Evolutionary conservation across 1,140 invertebrate genomes (phyloP).

Genomic region (Drosophila lowei): DNA sequence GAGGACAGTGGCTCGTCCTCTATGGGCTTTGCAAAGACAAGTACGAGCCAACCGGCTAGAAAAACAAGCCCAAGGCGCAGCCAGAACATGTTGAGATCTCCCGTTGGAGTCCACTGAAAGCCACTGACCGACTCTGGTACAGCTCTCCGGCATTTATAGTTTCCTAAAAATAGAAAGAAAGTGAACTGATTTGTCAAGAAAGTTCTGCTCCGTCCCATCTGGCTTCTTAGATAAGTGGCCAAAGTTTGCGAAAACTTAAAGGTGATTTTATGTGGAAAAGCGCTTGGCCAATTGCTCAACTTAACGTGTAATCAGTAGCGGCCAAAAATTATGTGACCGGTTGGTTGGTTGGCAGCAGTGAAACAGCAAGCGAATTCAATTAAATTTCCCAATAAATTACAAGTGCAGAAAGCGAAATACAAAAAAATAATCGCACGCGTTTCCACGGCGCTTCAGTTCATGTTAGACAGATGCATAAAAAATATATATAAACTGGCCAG

Average conservation of each 20-base stretch:
- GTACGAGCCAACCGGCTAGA: background rate
- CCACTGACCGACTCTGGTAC: background rate
- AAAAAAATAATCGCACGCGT: slow-evolving; percentile 37
- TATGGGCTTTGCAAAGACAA: background rate
- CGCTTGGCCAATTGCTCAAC: slow-evolving; percentile 37
- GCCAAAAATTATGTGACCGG: slow-evolving; percentile 59
- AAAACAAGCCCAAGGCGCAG: background rate
- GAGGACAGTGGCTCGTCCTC: background rate
- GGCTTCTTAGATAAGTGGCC: slow-evolving; percentile 7
- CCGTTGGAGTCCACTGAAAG: background rate
- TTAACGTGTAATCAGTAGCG: slow-evolving; percentile 51
- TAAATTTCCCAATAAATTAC: slow-evolving; percentile 78
- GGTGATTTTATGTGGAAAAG: slow-evolving; percentile 1
- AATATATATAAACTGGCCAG: slow-evolving; percentile 35
- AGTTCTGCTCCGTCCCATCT: background rate
- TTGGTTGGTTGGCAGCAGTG: slow-evolving; percentile 32
- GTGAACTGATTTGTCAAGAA: background rate
- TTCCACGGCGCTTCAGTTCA: slow-evolving; percentile 47
- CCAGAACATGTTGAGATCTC: slow-evolving; percentile 1
- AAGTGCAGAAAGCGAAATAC: slow-evolving; percentile 57
- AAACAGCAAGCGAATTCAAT: slow-evolving; percentile 70
- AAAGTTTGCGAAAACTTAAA: slow-evolving; percentile 12
- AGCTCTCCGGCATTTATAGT: slow-evolving; percentile 18
- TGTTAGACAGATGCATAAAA: slow-evolving; percentile 59
- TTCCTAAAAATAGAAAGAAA: background rate